phyloP scores from a whole-genome alignment of 2,113 vertebrate species.

The Chrysochloris asiatica region DNA sequence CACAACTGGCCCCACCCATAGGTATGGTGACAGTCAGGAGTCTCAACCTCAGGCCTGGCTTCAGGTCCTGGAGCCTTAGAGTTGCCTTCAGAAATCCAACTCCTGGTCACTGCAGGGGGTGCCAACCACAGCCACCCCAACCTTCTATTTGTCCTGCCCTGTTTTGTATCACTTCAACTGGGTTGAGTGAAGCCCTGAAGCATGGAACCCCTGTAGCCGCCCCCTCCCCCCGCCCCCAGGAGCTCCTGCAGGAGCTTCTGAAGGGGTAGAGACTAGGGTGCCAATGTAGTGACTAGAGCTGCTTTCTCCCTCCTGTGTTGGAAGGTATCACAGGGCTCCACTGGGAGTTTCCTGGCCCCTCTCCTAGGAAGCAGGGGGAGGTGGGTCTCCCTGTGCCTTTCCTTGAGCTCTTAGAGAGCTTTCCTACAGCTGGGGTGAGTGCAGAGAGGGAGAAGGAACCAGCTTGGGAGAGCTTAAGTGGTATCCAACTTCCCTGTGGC shows the following conservation, averaged over 20 bases:
- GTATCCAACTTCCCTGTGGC: background rate
- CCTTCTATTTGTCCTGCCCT: background rate
- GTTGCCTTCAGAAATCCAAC: background rate
- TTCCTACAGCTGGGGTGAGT: background rate
- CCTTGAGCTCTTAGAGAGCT: background rate
- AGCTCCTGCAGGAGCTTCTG: background rate
- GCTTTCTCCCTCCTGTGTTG: background rate
- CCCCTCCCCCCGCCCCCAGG: too few relatives aligned
- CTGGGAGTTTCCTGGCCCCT: background rate
- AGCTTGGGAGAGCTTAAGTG: background rate
- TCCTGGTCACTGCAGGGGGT: background rate
- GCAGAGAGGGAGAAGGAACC: background rate
- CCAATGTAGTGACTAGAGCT: background rate
- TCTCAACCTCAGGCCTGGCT: background rate
- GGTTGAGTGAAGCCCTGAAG: background rate
- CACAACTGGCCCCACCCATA: constrained; percentile 38
- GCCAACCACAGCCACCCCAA: background rate
- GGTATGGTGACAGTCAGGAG: constrained; percentile 22
- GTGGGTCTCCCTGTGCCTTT: background rate
- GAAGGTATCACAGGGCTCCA: background rate
- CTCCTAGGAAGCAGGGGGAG: background rate
- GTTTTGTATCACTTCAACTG: background rate
- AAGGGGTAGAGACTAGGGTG: background rate
- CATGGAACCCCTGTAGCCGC: background rate
- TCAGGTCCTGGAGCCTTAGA: background rate